Conservation (phyloP, 2,797 vertebrate species). For the Corythornis leucogaster region DNA sequence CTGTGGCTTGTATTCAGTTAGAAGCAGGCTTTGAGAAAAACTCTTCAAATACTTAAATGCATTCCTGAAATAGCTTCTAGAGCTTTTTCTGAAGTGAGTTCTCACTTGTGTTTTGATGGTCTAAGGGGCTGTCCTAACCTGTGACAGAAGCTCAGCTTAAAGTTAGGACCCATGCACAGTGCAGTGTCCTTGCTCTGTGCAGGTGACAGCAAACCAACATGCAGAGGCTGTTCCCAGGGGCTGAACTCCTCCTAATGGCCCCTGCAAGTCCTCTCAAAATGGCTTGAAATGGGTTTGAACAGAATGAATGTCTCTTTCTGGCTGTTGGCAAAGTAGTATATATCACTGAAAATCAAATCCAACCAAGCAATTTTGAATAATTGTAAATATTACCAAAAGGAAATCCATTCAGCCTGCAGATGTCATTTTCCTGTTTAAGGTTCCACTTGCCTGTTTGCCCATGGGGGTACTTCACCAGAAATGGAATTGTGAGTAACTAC, state of each 20-base stretch:
- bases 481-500: not conserved
- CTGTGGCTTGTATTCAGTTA: not conserved
- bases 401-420: not conserved
- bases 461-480: not conserved
- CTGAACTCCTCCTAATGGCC: not conserved
- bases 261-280: not conserved
- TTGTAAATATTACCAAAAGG: not conserved
- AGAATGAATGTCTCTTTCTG: not conserved
- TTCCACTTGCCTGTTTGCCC: not conserved
- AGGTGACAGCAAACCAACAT: not conserved
- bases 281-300: not conserved
- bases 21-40: not conserved
- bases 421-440: not conserved
- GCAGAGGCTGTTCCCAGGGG: not conserved
- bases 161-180: not conserved
- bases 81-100: not conserved
- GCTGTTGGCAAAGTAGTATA: not conserved
- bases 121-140: too few relatives aligned
- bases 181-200: not conserved
- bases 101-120: not conserved
- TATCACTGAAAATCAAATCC: constrained; percentile 9
- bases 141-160: not conserved
- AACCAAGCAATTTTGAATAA: not conserved
- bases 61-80: not conserved
- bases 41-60: not conserved